Percentiles rank a stretch among this genome's conserved stretches.
Evolutionary conservation across 2,113 vertebrate genomes (phyloP).

Genomic region (Heloderma charlesbogerti): DNA sequence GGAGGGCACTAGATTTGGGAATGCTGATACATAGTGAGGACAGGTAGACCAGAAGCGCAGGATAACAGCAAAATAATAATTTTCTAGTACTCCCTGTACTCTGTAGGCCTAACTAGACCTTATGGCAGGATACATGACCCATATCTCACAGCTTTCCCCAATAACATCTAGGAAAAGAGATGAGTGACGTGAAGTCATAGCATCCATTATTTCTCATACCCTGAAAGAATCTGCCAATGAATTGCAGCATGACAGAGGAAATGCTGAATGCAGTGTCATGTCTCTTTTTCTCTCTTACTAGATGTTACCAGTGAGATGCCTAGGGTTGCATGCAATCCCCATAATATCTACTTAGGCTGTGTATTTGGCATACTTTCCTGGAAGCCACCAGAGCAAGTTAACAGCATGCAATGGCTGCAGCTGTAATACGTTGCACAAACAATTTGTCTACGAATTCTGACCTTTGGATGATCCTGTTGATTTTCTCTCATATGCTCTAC

Average conservation of each 20-base stretch:
- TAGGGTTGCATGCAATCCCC: neutral
- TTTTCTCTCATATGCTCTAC: constrained; percentile 73
- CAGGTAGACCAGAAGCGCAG: neutral
- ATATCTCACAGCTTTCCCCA: no score
- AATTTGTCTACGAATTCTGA: constrained; percentile 75
- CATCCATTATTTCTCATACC: neutral
- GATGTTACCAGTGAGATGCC: neutral
- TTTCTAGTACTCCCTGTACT: no score
- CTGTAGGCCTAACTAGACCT: no score
- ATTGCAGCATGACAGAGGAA: neutral
- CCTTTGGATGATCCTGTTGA: constrained; percentile 76
- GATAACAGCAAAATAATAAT: neutral
- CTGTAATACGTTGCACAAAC: constrained; percentile 61
- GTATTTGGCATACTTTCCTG: neutral
- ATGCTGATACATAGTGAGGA: neutral
- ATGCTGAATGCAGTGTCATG: neutral
- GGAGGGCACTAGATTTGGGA: no score
- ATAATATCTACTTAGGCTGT: neutral
- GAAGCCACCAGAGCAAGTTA: constrained; percentile 35
- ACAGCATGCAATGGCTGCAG: constrained; percentile 59
- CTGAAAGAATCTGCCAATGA: neutral
- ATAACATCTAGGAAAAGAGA: no score
- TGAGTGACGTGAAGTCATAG: no score
- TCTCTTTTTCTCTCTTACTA: neutral
- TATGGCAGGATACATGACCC: no score